These are phyloP conservation scores for Melieria omissa DNA, from an alignment of 2,888 invertebrate genomes.

Conservation along the genomic window DNA sequence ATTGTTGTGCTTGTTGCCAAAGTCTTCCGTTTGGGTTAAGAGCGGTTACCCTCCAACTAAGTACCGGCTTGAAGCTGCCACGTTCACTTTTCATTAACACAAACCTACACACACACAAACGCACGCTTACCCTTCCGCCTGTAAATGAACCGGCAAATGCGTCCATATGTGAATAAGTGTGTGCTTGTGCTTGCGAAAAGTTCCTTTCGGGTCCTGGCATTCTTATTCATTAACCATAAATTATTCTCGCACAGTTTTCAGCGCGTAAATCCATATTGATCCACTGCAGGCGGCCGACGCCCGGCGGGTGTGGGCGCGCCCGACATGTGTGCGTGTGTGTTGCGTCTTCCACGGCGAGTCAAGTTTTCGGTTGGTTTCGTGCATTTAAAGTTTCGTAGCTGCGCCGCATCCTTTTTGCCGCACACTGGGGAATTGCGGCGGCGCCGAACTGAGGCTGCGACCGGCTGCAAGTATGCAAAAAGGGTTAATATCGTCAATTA, in stretches of 20 bases:
- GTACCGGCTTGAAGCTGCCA: no score
- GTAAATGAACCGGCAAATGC: constrained; percentile 24
- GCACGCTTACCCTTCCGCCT: neutral
- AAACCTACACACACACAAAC: constrained; percentile 30
- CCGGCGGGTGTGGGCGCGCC: constrained; percentile 23
- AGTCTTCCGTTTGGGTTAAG: no score
- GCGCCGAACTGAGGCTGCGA: neutral
- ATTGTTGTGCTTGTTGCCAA: no score
- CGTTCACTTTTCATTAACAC: neutral
- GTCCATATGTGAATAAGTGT: constrained; percentile 6
- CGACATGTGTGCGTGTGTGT: neutral
- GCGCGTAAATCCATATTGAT: constrained; percentile 50
- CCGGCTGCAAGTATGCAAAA: neutral
- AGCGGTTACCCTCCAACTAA: no score
- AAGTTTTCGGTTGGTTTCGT: neutral
- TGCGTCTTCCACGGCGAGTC: neutral
- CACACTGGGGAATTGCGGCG: constrained; percentile 2
- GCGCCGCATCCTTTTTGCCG: neutral
- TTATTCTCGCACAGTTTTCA: constrained; percentile 34
- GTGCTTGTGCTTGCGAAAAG: constrained; percentile 40
- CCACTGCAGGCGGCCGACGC: constrained; percentile 20
- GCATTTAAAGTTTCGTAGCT: neutral
- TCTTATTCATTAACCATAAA: constrained; percentile 54
- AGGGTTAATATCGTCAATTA: constrained; percentile 36
- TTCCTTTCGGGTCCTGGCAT: constrained; percentile 51